A percentile compares a stretch with the other conserved stretches of the same genome.
phyloP scores from a whole-genome alignment of 2,113 vertebrate genomes.

The Mellivora capensis region DNA sequence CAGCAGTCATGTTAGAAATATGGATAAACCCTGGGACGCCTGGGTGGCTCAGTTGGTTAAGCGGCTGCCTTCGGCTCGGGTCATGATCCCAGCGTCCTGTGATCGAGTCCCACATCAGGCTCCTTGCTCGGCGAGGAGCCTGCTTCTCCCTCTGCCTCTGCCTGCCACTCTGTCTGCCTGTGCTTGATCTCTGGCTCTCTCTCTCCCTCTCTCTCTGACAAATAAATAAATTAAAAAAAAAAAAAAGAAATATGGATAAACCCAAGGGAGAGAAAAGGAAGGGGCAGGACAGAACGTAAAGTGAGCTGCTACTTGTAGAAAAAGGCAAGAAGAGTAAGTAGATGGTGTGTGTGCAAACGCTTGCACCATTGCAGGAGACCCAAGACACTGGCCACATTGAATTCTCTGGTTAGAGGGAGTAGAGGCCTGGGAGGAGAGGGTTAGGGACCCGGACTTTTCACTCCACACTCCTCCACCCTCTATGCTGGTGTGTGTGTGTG shows the following conservation, averaged over 20 bases:
- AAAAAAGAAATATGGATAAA: not conserved
- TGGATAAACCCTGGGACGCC: not conserved
- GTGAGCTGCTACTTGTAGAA: not conserved
- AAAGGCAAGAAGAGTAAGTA: not conserved
- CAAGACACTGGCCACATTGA: rapidly evolving
- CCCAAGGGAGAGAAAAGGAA: not conserved
- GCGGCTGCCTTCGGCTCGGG: too few relatives aligned
- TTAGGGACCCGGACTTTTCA: not conserved
- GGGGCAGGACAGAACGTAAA: not conserved
- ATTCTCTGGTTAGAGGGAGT: not conserved
- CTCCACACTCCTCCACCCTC: rapidly evolving
- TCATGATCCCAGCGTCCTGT: too few relatives aligned
- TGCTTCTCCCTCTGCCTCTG: too few relatives aligned
- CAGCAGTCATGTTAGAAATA: not conserved
- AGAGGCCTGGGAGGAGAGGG: rapidly evolving
- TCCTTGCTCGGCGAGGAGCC: too few relatives aligned
- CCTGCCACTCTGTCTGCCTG: too few relatives aligned
- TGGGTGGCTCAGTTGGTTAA: too few relatives aligned
- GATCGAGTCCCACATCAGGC: too few relatives aligned
- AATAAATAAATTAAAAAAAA: too few relatives aligned
- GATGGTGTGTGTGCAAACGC: rapidly evolving
- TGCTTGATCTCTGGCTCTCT: too few relatives aligned
- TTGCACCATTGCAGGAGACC: not conserved
- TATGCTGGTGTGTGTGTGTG: not conserved
- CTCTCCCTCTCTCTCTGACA: too few relatives aligned